A percentile compares a stretch with the other conserved stretches of the same genome.
phyloP scores from a whole-genome alignment of 2,888 invertebrate species.

The Girardia tigrina region DNA sequence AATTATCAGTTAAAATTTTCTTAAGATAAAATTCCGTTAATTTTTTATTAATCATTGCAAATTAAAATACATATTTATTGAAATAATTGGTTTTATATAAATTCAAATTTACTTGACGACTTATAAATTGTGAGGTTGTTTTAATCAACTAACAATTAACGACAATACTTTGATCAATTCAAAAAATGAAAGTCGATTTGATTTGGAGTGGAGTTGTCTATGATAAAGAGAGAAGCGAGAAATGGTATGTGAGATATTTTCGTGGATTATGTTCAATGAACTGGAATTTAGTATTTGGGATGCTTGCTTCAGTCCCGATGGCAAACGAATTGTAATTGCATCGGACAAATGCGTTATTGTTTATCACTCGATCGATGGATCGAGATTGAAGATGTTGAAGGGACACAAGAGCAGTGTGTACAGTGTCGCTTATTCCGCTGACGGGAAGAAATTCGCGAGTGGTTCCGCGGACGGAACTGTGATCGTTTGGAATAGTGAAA shows the following conservation, averaged over 20 bases:
- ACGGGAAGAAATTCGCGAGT: constrained; percentile 88
- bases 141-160: neutral
- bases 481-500: constrained; percentile 80
- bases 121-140: neutral
- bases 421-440: constrained; percentile 74
- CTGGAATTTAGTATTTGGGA: constrained; percentile 66
- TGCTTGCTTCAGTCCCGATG: constrained; percentile 86
- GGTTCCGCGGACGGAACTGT: constrained; percentile 92
- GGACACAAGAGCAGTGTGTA: constrained; percentile 84
- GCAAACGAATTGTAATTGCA: constrained; percentile 56
- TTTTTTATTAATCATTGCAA: too few relatives aligned
- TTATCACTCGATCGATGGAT: constrained; percentile 69
- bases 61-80: too few relatives aligned
- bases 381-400: constrained; percentile 74
- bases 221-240: neutral
- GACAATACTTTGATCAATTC: neutral
- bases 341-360: constrained; percentile 60
- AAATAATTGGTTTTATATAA: too few relatives aligned
- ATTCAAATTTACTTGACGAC: too few relatives aligned
- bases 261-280: constrained; percentile 33
- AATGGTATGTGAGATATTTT: constrained; percentile 29
- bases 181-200: constrained; percentile 36
- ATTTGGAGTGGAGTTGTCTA: constrained; percentile 29
- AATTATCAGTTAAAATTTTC: too few relatives aligned
- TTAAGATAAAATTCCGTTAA: too few relatives aligned